Evolutionary conservation across 2,113 vertebrate species (phyloP), one percentile per base, ranked within the genome.

Genomic region (Scomber japonicus): DNA sequence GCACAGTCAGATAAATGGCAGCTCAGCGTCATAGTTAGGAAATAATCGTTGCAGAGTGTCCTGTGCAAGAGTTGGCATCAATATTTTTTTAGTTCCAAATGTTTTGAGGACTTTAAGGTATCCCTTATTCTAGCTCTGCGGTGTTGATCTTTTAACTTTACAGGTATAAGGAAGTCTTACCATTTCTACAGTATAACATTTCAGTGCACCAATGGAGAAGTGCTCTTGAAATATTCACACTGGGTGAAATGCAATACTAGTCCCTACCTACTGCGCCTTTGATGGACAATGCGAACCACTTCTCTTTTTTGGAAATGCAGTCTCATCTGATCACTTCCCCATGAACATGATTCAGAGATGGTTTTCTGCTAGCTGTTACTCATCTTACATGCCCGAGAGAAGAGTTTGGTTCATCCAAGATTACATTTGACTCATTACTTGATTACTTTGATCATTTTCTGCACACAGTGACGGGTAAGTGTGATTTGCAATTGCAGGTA

Each of bases 151-250:
- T 75, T 63, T 11, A 56, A 21, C 21, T 16, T 40, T 56, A 56
- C 73, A 67, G 40, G 69, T 86, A 70, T 59, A 27, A 46, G 9
- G 40, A 84, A 79, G 69, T 63, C 9, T 51, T 67, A 44, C 49
- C 35, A 11, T 5, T 40, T 70, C 55, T 66, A n/a, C 17, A 59
- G 80, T 77, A 16, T 80, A 70, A 57, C 68, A 57, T 82, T 84
- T 90, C 88, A 72, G 56, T 71, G 16, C 71, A 71, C 63, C 55
- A 68, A 60, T 35, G 60, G 86, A 91, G 86, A 92, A 89, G 88
- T 69, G 76, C 86, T 90, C 75, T 81, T 93, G 48, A 92, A 94
- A 92, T 92, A 92, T 92, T 91, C 83, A 92, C 80, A 69, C 69
- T 50, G 55, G 46, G 49, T 92, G 91, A 90, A 94, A 93, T 85